phyloP scores from a whole-genome alignment of 1,140 invertebrate genomes.

The Dryas iulia region DNA sequence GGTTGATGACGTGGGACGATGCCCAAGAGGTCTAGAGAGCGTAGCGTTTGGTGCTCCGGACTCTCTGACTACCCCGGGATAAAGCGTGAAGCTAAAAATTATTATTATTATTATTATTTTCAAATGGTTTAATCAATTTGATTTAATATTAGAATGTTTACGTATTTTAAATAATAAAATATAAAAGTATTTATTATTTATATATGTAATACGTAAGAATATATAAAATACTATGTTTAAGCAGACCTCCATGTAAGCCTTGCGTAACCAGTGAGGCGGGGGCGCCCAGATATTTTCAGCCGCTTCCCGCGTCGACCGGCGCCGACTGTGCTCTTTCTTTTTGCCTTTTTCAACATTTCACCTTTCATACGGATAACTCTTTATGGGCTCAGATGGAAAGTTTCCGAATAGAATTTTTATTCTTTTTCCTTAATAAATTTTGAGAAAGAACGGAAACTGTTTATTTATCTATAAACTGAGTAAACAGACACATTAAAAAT shows the following conservation, averaged over 20 bases:
- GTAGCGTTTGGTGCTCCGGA: no score
- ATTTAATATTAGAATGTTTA: no score
- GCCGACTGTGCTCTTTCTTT: slow-evolving; percentile 50
- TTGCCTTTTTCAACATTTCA: slow-evolving; percentile 49
- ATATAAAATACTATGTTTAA: not conserved
- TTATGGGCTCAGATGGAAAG: slow-evolving; percentile 21
- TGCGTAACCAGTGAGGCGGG: slow-evolving; percentile 34
- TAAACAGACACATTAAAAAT: not conserved
- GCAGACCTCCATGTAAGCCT: slow-evolving; percentile 48
- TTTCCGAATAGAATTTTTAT: slow-evolving; percentile 21
- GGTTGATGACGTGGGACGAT: no score
- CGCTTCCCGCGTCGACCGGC: slow-evolving; percentile 49
- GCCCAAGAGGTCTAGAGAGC: no score
- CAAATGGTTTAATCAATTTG: no score
- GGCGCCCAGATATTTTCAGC: slow-evolving; percentile 58
- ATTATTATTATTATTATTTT: no score
- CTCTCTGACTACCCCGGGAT: no score
- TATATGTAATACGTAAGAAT: not conserved
- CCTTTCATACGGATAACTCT: slow-evolving; percentile 42
- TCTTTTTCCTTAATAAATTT: slow-evolving; percentile 7
- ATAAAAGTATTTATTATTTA: no score
- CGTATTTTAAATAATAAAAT: no score
- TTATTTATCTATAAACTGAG: not conserved
- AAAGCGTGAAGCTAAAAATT: no score
- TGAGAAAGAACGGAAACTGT: slow-evolving; percentile 1